These are phyloP conservation scores for Tuberolachnus salignus DNA, from an alignment of 2,888 invertebrate species.

Conservation along the genomic window DNA sequence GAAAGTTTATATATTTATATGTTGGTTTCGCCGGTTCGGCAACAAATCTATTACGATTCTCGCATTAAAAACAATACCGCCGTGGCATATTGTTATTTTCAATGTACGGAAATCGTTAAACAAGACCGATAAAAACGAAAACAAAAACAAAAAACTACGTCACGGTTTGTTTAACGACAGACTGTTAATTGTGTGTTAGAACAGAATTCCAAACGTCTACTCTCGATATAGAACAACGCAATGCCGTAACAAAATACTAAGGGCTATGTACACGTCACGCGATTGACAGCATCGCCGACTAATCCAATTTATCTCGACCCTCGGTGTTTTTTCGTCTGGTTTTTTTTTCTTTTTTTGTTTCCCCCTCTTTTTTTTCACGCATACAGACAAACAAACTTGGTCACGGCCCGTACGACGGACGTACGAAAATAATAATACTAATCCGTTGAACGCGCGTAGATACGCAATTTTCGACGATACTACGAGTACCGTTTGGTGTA, in stretches of 20 bases:
- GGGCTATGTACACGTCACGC: constrained; percentile 15
- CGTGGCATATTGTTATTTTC: too few species aligned
- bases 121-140: too few species aligned
- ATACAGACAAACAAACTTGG: background rate
- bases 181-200: background rate
- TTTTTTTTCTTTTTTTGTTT: too few species aligned
- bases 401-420: background rate
- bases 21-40: too few species aligned
- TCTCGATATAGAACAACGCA: background rate
- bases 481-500: too few species aligned
- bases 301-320: constrained; percentile 44
- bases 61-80: too few species aligned
- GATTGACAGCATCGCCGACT: constrained; percentile 32
- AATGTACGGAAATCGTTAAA: too few species aligned
- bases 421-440: background rate
- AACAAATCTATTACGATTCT: too few species aligned
- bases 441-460: too few species aligned
- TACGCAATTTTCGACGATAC: too few species aligned
- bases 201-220: background rate
- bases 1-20: too few species aligned
- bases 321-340: background rate
- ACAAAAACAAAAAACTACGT: background rate
- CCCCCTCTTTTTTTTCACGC: background rate
- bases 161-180: background rate
- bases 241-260: background rate